A percentile compares a stretch with the other conserved stretches of the same genome.
Evolutionary conservation across 2,888 invertebrate species (phyloP).

Genomic region (Pegoplata infirma): DNA sequence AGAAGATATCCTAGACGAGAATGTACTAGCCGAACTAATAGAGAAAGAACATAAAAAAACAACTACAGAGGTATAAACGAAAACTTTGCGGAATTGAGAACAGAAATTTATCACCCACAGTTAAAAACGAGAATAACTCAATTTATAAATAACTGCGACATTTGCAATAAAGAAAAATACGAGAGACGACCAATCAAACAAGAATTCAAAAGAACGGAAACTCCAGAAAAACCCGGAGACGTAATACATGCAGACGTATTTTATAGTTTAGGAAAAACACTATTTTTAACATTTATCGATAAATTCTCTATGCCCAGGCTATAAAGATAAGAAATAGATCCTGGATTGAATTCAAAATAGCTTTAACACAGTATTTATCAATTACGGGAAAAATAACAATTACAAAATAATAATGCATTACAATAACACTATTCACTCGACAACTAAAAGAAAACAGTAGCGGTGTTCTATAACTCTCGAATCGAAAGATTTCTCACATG

Average conservation of each 20-base stretch:
- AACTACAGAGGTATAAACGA: background rate
- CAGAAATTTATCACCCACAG: slow-evolving; percentile 8
- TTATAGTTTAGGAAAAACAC: too few species aligned
- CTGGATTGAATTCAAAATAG: slow-evolving; percentile 60
- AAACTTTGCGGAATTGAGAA: background rate
- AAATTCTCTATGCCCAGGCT: too few species aligned
- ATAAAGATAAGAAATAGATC: too few species aligned
- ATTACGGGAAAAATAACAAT: slow-evolving; percentile 44
- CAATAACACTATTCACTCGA: slow-evolving; percentile 56
- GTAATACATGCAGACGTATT: too few species aligned
- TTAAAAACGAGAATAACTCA: slow-evolving; percentile 4
- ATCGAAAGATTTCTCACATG: too few species aligned
- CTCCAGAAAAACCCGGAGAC: slow-evolving; percentile 64
- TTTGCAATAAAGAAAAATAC: slow-evolving; percentile 12
- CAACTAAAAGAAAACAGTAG: slow-evolving; percentile 42
- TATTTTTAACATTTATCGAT: too few species aligned
- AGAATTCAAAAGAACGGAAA: slow-evolving; percentile 63
- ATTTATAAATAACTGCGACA: too few species aligned
- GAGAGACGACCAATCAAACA: slow-evolving; percentile 28
- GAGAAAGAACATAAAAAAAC: slow-evolving; percentile 1
- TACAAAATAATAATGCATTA: slow-evolving; percentile 58
- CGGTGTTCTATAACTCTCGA: too few species aligned
- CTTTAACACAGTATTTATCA: slow-evolving; percentile 45
- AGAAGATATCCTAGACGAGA: background rate
- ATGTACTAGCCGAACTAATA: background rate